Evolutionary conservation across 2,888 invertebrate species (phyloP), one percentile per base, ranked within the genome.

Genomic region (Lithodes maja): DNA sequence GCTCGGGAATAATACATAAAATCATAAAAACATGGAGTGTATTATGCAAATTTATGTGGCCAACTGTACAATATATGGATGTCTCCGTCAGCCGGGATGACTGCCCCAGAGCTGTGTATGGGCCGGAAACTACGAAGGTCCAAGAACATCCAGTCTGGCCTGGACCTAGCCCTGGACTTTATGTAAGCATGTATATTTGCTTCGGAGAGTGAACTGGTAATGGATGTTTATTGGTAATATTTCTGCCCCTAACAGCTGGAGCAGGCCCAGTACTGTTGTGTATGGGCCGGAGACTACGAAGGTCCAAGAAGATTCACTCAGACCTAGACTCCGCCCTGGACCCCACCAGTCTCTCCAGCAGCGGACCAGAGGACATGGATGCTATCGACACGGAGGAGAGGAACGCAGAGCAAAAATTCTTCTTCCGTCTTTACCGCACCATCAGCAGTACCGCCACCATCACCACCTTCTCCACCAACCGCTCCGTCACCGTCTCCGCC

Each of bases 391-490:
- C 52, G 15, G 53, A 79, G n/a, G 81, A 68, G 81, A 68, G 53
- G 5, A 68, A 61, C 1, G 68, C 52, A 7, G 68, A 68, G 15
- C 33, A 81, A 49, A 81, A 81, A 53, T 50, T 81, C 15, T 81
- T 81, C 68, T 81, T 81, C 81, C n/a, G 50, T 3, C 81, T 91
- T 1, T 90, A 85, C 90, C 84, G 54, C n/a, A 91, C 91, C 49
- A 61, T 82, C 12, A 89, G 80, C 52, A 81, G 87, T 49, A 91
- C 91, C 0, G 85, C 83, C 52, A 91, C 90, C 12, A 68, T 85
- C 77, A 91, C 91, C 15, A 86, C 87, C 1, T 84, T 74, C 86
- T 85, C 89, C 79, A 91, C 91, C 74, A 84, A 90, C 83, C 78
- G 74, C 15, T 83, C 86, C 71, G 85, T 87, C 81, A 91, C 91